Evolutionary conservation across 2,888 invertebrate genomes (phyloP), one percentile per base, ranked within the genome.

Genomic region (Leptinotarsa tumamoca): DNA sequence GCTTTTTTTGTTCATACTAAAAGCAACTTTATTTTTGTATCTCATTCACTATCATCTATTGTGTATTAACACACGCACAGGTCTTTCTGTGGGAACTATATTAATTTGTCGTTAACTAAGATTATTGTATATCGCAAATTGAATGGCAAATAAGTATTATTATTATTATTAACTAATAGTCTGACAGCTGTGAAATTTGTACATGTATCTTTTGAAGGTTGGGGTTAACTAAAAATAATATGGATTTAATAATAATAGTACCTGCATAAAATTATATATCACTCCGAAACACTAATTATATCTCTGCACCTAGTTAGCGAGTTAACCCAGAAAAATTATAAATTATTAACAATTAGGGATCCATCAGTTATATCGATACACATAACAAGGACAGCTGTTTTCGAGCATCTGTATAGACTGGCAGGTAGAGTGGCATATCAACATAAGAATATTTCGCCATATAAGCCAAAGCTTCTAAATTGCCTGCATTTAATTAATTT

Each of bases 391-490:
- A 7, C 63, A 63, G 63, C 63, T 63, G 63, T n/a, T 27, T 43
- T 63, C 33, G 33, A 63, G 63, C 63, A 63, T 63, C 63, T 63
- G 63, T 63, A 33, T 33, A 18, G n/a, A 33, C 5, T 3, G n/a
- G 1, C 63, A 63, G 63, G 43, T 63, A 74, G 74, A 2, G 71
- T 74, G 74, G 71, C 58, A 50, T 21, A 33, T 58, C 50, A 67
- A 58, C 67, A 71, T 67, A 67, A 71, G 74, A 33, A 74, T 71
- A 21, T 67, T 67, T 66, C 68, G 33, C 71, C 68, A 51, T 74
- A 61, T 51, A 74, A 63, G 33, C 7, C 63, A n/a, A 63, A 15
- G 63, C 27, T 33, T 63, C 17, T 63, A 63, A 63, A 63, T 63
- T 63, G 33, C 63, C 63, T 63, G 63, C 63, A 63, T 63, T 33